Percentiles rank a stretch among this genome's conserved stretches.
phyloP scores from a whole-genome alignment of 2,113 vertebrate genomes.

The Girardinichthys multiradiatus region DNA sequence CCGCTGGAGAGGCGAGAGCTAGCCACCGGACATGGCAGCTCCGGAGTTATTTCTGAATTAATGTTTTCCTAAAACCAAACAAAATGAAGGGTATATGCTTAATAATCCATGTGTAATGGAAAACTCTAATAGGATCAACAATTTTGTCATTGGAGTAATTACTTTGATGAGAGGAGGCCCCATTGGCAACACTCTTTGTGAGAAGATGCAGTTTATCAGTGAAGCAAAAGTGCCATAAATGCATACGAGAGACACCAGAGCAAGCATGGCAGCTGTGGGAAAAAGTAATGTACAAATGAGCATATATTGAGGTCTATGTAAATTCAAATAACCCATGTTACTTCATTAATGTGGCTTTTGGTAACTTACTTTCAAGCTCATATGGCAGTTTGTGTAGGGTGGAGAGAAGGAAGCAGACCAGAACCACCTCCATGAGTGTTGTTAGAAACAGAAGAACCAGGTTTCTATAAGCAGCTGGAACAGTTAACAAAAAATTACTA shows the following conservation, averaged over 20 bases:
- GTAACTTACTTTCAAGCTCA: constrained; percentile 82
- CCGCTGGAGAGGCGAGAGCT: constrained; percentile 83
- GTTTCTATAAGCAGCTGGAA: constrained; percentile 80
- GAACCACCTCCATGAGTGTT: constrained; percentile 82
- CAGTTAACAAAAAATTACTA: background rate
- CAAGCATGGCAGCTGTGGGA: constrained; percentile 80
- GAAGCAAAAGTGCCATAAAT: constrained; percentile 85
- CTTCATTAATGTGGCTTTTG: background rate
- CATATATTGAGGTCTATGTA: background rate
- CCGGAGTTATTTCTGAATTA: constrained; percentile 43
- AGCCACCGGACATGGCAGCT: constrained; percentile 74
- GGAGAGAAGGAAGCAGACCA: constrained; percentile 86
- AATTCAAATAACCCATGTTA: background rate
- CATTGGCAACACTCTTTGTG: constrained; percentile 79
- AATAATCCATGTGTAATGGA: background rate
- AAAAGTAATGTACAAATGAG: background rate
- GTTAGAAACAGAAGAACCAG: constrained; percentile 82
- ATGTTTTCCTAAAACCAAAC: constrained; percentile 44
- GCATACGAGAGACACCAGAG: constrained; percentile 80
- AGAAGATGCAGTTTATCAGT: constrained; percentile 82
- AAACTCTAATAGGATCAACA: background rate
- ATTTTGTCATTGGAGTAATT: constrained; percentile 9
- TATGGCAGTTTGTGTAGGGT: constrained; percentile 82
- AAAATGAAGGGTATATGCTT: background rate
- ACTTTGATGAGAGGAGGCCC: constrained; percentile 84